A percentile compares a stretch with the other conserved stretches of the same genome.
phyloP scores from a whole-genome alignment of 2,888 invertebrate genomes.

The Dryocosmus kuriphilus region DNA sequence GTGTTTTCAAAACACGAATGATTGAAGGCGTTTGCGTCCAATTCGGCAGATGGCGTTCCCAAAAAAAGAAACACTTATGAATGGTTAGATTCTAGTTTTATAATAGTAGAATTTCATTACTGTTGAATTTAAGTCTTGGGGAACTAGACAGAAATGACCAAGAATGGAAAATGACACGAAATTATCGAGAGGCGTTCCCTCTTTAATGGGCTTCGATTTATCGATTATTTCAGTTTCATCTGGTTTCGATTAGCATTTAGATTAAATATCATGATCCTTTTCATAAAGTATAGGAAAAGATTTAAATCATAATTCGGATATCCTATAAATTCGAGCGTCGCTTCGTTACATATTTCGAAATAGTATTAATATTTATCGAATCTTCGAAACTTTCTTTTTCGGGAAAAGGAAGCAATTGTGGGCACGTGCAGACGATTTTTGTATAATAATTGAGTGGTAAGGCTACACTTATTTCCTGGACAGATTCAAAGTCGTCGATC shows the following conservation, averaged over 20 bases:
- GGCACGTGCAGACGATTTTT: not conserved
- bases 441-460: constrained; percentile 55
- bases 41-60: constrained; percentile 63
- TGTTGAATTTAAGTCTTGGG: constrained; percentile 49
- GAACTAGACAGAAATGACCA: not conserved
- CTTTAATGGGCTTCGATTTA: not conserved
- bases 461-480: constrained; percentile 59
- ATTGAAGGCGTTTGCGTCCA: constrained; percentile 60
- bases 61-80: constrained; percentile 49
- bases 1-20: constrained; percentile 69
- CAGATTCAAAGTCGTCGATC: constrained; percentile 54
- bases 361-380: not conserved
- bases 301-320: not conserved
- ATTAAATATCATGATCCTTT: not conserved
- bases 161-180: constrained; percentile 24
- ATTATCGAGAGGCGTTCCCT: not conserved
- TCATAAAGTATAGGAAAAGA: not conserved
- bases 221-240: not conserved
- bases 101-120: constrained; percentile 66
- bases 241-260: not conserved
- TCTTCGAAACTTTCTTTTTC: not conserved
- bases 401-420: not conserved
- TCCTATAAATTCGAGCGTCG: too few species aligned
- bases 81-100: constrained; percentile 45
- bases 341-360: too few species aligned